Evolutionary conservation across 1,140 invertebrate species (phyloP).

Genomic region (Drosophila kohkoa): DNA sequence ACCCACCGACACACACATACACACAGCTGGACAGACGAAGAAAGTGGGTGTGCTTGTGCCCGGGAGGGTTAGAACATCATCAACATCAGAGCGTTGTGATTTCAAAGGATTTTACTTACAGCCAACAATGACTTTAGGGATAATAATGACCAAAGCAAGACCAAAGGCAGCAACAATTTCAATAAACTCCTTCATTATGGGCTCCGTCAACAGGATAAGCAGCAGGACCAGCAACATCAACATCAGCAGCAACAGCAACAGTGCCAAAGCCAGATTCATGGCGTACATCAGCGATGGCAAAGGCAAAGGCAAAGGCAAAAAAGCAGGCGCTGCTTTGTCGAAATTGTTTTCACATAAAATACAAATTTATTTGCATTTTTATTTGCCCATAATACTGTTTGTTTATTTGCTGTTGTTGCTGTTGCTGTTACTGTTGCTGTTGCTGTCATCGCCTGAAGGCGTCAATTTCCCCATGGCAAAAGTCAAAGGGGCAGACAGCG

Average conservation of each 20-base stretch:
- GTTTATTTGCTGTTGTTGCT: conserved; percentile 70
- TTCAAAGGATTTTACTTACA: conserved; percentile 55
- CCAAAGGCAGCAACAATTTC: conserved; percentile 62
- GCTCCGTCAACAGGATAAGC: conserved; percentile 1
- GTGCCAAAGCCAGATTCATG: conserved; percentile 30
- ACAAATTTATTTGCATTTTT: conserved; percentile 83
- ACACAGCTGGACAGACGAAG: not conserved
- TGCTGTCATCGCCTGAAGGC: conserved; percentile 40
- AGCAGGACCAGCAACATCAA: not conserved
- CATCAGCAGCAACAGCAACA: not conserved
- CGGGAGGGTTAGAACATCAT: conserved; percentile 13
- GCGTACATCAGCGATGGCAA: conserved; percentile 40
- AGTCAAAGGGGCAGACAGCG: conserved; percentile 62
- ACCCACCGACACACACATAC: conserved; percentile 8
- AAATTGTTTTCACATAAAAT: conserved; percentile 82
- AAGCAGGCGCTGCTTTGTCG: conserved; percentile 46
- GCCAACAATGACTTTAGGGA: conserved; percentile 67
- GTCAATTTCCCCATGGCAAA: conserved; percentile 38
- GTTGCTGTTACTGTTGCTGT: conserved; percentile 39
- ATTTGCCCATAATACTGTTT: conserved; percentile 80
- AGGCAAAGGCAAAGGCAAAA: conserved; percentile 8
- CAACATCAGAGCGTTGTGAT: conserved; percentile 63
- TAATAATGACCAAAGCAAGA: conserved; percentile 35
- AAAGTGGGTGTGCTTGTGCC: not conserved
- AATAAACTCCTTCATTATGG: conserved; percentile 79